Evolutionary conservation across 2,113 vertebrate species (phyloP), one percentile per base, ranked within the genome.

Genomic region (Marcusenius ussheri): DNA sequence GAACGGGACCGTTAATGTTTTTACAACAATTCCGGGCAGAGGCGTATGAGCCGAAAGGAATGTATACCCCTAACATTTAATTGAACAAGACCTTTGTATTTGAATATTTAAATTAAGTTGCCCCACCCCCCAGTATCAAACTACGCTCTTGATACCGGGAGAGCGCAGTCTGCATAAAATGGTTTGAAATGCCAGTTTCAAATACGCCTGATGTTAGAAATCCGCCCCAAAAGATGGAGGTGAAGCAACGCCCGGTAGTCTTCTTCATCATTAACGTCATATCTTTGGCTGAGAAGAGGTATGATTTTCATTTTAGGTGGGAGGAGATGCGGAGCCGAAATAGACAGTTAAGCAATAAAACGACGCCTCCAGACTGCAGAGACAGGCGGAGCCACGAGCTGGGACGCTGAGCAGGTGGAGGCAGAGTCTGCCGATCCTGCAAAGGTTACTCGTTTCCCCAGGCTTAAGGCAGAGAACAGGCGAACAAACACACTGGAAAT

Each of bases 341-440:
- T 58, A n/a, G 31, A 83, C 70, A 88, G 90, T 85, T 13, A 70
- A 88, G 85, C 89, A 91, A 90, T 91, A 85, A 91, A 49, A 39
- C 70, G 19, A 80, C 17, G 83, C 90, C 45, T 66, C 21, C 10
- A n/a, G 53, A 3, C 47, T 56, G n/a, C 46, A 10, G 39, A 39
- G 85, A 50, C 42, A 6, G 17, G 58, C 42, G 31, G 80, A 45
- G 8, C 56, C 21, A 24, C 53, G 10, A 62, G 24, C 8, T 66
- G 24, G 83, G 39, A 47, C 3, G 39, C 7, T 21, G 17, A n/a
- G n/a, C 17, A 13, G 47, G 47, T 24, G 84, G 24, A 7, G 6
- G 84, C 17, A 50, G 24, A 49, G 9, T 9, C 46, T 27, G 1
- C 31, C 5, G 77, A 42, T 42, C 15, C 77, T 10, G 19, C 10